A percentile compares a stretch with the other conserved stretches of the same genome.
Conservation (phyloP, 2,113 vertebrate genomes). For the Oceanodroma tethys region DNA sequence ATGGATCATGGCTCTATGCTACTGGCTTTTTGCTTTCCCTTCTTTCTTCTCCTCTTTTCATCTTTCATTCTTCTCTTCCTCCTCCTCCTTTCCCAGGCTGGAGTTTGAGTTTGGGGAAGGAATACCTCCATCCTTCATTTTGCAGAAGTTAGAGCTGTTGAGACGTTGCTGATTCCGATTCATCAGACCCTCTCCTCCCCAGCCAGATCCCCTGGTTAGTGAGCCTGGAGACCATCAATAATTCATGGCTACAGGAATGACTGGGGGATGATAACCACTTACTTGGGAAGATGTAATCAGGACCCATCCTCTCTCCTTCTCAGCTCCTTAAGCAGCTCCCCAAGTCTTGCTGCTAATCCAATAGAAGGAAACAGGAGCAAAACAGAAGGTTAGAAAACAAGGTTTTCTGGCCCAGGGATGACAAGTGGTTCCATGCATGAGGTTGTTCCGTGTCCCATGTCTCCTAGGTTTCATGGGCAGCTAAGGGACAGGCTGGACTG, state of each 20-base stretch:
- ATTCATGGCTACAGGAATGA: conserved; percentile 79
- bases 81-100: neutral
- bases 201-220: conserved; percentile 77
- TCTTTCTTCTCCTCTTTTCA: conserved; percentile 47
- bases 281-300: conserved; percentile 78
- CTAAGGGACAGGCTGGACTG: neutral
- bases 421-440: neutral
- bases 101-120: conserved; percentile 22
- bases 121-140: conserved; percentile 19
- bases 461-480: neutral
- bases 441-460: neutral
- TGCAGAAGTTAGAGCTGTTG: conserved; percentile 76
- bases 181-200: conserved; percentile 49
- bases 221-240: conserved; percentile 86
- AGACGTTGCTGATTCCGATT: conserved; percentile 75
- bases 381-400: neutral
- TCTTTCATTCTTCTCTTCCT: conserved; percentile 25
- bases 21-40: conserved; percentile 13
- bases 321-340: neutral
- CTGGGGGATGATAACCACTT: conserved; percentile 70
- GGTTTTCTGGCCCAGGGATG: neutral
- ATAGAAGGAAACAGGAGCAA: neutral
- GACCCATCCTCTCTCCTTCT: conserved; percentile 16
- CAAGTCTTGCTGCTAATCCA: neutral
- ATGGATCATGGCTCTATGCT: conserved; percentile 55